Base-by-base conservation (phyloP, 2,888 invertebrate species). In the Eulithis testata region DNA sequence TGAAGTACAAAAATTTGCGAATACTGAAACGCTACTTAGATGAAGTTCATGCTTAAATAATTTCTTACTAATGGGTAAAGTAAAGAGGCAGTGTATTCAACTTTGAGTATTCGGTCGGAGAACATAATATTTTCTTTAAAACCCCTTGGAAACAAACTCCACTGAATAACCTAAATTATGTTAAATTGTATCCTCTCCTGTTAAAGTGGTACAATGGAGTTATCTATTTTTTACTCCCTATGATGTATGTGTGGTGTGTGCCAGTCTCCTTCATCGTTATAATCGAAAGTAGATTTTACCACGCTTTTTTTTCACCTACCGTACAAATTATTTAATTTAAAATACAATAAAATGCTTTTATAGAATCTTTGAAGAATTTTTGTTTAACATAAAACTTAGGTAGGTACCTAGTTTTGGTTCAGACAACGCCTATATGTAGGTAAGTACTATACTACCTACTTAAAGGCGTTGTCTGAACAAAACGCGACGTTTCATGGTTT, bases 341-440 rank as follows among this genome's bases (percentile, higher is more conserved):
- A 47, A 21, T 65, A 60, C 60, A 67, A 66, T 66, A 62, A 66
- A 66, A 49, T 60, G 66, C 66, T 63, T 66, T 63, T 66, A 57
- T 52, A 64, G 59, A 63, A 64, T 64, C 45, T 12, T 60, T 51
- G 12, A 60, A 2, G 21, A 21, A n/a, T 59, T 59, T 59, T 45
- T 14, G 45, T 45, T 45, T 45, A 45, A 3, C 31, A 31, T 31
- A 31, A 31, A 31, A 31, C 31, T 0, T 31, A 31, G 31, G 31
- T 8, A n/a, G n/a, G n/a, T n/a, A n/a, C n/a, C n/a, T n/a, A n/a
- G n/a, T n/a, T n/a, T n/a, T n/a, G n/a, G n/a, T n/a, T n/a, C n/a
- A n/a, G n/a, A n/a, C n/a, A n/a, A n/a, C n/a, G n/a, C n/a, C n/a
- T n/a, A n/a, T n/a, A n/a, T n/a, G n/a, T n/a, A n/a, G n/a, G n/a